Evolutionary conservation across 2,888 invertebrate species (phyloP), one percentile per base, ranked within the genome.

Genomic region (Mimachlamys varia): DNA sequence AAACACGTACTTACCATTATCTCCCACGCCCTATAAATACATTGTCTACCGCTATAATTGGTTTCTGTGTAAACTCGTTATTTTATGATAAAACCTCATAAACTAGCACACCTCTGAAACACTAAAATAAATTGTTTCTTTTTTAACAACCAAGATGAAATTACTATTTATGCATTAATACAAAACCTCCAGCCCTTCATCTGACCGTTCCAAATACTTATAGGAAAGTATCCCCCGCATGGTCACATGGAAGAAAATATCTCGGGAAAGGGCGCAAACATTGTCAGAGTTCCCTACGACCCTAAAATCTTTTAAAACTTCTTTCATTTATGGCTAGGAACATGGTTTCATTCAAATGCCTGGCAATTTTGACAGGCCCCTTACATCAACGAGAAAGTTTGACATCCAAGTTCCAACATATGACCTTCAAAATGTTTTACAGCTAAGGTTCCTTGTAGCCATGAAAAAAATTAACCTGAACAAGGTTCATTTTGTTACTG

Each of bases 101-200:
- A 76, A 76, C 76, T 76, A 27, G 76, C 27, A 76, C 76, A 76
- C 76, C 76, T 76, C 76, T 33, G 13, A 4, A 12, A 27, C 76
- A 76, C 27, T 76, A 76, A 76, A 76, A 76, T 76, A 76, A 76
- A 33, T 76, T 76, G 76, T 76, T 76, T 76, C 76, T 76, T 76
- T 33, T 76, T 33, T 76, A 76, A 12, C 76, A 27, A 76, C 76
- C 33, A 33, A 33, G 76, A 76, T 76, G 76, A 15, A 76, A 76
- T 76, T 76, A 76, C 33, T 33, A 27, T 10, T 33, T 27, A 76
- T 76, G 76, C 33, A 33, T 27, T 76, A 76, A 76, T 27, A 33
- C 76, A 27, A n/a, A n/a, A 76, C 27, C 27, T 76, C 76, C 12
- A 10, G 33, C 2, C n/a, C 62, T 62, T n/a, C 19, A 22, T 62